Base-by-base conservation (phyloP, 2,888 invertebrate genomes). In the Netelia inedita region DNA sequence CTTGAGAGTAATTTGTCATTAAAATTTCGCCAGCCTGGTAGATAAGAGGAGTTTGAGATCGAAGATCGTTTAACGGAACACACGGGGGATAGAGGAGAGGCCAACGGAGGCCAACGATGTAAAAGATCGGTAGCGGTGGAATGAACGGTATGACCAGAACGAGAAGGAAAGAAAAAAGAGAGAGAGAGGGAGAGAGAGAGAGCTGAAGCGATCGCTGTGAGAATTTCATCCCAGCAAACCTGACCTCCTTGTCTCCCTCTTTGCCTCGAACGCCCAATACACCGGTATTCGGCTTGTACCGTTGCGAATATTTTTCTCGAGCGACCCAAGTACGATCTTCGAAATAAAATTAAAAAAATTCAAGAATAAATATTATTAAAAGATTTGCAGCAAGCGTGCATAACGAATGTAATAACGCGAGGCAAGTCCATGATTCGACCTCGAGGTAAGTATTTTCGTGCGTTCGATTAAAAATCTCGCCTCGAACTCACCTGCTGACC, bases 231-330 rank as follows among this genome's bases (percentile, higher is more conserved):
- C 14, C 21, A 63, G 63, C 9, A 63, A 0, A 35, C 9, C 35
- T 63, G 63, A 63, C 63, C 63, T 63, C 63, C 14, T 63, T 63
- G 63, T 63, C 21, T 16, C 41, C 1, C n/a, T 1, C 16, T 53
- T 53, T 14, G 53, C 53, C 53, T 53, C 53, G 2, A 14, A 35
- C 57, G n/a, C 57, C 35, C 35, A 16, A 35, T 35, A 35, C 41
- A 63, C 63, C n/a, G 35, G 1, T 41, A 63, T 63, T 63, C n/a
- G 16, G 9, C 8, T 63, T 63, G 35, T 63, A 63, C 63, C 63
- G 63, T 63, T 63, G 63, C 63, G 35, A 63, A 63, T 14, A 35
- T 63, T 35, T 41, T 16, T 16, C 63, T 11, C 63, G 11, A 14
- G 16, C 41, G 2, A 9, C 8, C 28, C 28, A 5, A 3, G 3